Conservation (phyloP, 1,140 invertebrate genomes). For the Anastrepha obliqua region DNA sequence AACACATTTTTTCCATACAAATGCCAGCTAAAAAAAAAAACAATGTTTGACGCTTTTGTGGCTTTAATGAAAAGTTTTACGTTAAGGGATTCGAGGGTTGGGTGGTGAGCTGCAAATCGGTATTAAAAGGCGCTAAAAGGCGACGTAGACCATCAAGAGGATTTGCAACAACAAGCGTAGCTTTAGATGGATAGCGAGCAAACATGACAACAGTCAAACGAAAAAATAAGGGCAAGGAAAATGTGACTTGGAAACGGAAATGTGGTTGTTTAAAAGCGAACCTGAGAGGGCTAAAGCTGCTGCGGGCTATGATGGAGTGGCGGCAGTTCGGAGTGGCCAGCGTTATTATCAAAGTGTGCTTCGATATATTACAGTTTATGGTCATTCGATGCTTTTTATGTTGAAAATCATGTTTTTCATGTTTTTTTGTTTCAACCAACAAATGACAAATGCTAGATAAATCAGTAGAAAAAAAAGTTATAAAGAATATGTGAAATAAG, state of each 20-base stretch:
- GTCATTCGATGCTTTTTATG: not conserved
- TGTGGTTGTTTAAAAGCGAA: no score
- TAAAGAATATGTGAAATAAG: no score
- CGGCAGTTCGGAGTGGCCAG: not conserved
- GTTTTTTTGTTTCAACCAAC: no score
- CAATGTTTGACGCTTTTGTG: conserved; percentile 26
- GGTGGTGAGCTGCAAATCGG: not conserved
- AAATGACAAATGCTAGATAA: no score
- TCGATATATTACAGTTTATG: not conserved
- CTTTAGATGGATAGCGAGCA: not conserved
- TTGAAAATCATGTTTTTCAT: not conserved
- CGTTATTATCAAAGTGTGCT: not conserved
- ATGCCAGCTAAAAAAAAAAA: not conserved
- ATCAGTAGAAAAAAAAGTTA: no score
- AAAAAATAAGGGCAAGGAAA: not conserved
- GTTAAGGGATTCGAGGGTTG: not conserved
- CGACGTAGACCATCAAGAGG: not conserved
- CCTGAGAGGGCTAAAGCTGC: no score
- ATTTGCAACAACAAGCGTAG: not conserved
- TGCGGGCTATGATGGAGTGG: not conserved
- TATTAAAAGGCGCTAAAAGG: not conserved
- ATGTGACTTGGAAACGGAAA: not conserved
- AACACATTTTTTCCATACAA: not conserved
- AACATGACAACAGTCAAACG: not conserved
- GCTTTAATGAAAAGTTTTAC: conserved; percentile 25